Evolutionary conservation across 2,888 invertebrate genomes (phyloP).

Genomic region (Hirtodrosophila histrioides): DNA sequence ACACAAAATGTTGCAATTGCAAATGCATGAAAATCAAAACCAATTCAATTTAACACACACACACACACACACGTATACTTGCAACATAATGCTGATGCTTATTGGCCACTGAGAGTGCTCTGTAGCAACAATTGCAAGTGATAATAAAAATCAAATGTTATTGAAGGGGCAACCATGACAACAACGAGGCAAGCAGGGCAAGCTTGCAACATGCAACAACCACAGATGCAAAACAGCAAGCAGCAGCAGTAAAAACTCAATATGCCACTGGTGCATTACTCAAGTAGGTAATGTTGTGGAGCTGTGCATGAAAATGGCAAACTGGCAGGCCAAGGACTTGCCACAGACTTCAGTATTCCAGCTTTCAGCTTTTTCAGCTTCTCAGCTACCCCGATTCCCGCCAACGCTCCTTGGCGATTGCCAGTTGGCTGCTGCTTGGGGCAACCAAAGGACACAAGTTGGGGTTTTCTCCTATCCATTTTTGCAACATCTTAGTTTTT

Average conservation of each 20-base stretch:
- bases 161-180: conserved; percentile 37
- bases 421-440: conserved; percentile 7
- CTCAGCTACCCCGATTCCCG: too few relatives aligned
- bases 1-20: conserved; percentile 32
- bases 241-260: conserved; percentile 60
- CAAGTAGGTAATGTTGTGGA: conserved; percentile 65
- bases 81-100: conserved; percentile 51
- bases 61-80: conserved; percentile 9
- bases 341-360: conserved; percentile 15
- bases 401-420: too few relatives aligned
- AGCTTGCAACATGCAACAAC: conserved; percentile 10
- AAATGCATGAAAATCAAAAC: conserved; percentile 55
- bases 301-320: conserved; percentile 45
- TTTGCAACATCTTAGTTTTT: conserved; percentile 54
- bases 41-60: conserved; percentile 53
- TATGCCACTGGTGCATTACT: conserved; percentile 67
- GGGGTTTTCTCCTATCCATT: conserved; percentile 11
- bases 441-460: conserved; percentile 7
- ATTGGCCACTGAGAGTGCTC: conserved; percentile 48
- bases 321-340: conserved; percentile 31
- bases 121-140: conserved; percentile 64
- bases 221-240: conserved; percentile 24
- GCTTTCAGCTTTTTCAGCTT: background rate
- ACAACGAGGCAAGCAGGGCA: background rate
- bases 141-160: conserved; percentile 76